phyloP scores from a whole-genome alignment of 2,888 invertebrate genomes.

The Falcaria lacertinaria region DNA sequence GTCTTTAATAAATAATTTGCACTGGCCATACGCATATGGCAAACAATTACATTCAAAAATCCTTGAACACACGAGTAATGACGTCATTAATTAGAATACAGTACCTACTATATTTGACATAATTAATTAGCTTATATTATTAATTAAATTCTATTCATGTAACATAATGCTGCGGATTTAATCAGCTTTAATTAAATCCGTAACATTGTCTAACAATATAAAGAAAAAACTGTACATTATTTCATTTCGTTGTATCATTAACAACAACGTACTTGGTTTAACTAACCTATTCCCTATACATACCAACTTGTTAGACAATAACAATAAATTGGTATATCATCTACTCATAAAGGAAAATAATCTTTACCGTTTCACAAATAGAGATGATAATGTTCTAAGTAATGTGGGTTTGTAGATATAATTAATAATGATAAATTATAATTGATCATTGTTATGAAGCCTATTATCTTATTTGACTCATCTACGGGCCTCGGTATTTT shows the following conservation, averaged over 20 bases:
- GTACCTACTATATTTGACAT: too few relatives aligned
- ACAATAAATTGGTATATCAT: background rate
- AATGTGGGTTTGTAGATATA: constrained; percentile 2
- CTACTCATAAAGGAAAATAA: constrained; percentile 3
- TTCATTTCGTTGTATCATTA: too few relatives aligned
- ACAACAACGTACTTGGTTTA: too few relatives aligned
- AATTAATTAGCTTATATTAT: too few relatives aligned
- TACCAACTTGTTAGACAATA: background rate
- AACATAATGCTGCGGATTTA: too few relatives aligned
- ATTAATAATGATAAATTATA: constrained; percentile 31
- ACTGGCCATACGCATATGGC: background rate
- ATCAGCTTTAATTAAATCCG: too few relatives aligned
- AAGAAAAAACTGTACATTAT: too few relatives aligned
- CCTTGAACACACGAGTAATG: background rate
- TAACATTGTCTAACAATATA: too few relatives aligned
- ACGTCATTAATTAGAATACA: background rate
- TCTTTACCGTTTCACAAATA: constrained; percentile 3
- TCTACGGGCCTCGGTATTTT: constrained; percentile 21
- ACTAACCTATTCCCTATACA: too few relatives aligned
- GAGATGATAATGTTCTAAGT: background rate
- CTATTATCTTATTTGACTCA: constrained; percentile 27
- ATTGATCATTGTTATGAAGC: constrained; percentile 27
- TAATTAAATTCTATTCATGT: too few relatives aligned
- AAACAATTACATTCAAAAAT: background rate
- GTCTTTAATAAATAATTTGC: too few relatives aligned